phyloP scores from a whole-genome alignment of 92 coral and sea anemone species.

The Actinostola sp. region DNA sequence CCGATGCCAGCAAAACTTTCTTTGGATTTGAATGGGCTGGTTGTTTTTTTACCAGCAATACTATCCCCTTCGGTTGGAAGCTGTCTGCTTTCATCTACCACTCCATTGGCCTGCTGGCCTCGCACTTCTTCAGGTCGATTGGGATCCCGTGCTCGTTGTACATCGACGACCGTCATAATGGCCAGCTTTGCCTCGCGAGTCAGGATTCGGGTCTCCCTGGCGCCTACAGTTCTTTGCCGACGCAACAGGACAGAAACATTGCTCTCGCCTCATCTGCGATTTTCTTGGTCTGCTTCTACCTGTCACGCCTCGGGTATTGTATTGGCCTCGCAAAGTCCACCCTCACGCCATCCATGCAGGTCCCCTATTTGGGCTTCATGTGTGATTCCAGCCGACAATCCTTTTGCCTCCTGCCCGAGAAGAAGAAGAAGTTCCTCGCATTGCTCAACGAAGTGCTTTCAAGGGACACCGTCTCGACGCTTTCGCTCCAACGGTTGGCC shows the following conservation, averaged over 20 bases:
- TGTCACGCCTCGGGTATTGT: constrained; percentile 31
- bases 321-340: constrained; percentile 26
- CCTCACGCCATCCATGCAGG: constrained; percentile 8
- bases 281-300: constrained; percentile 17
- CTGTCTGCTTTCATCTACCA: constrained; percentile 48
- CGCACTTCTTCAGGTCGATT: constrained; percentile 40
- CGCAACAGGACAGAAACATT: not conserved
- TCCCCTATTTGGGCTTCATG: constrained; percentile 48
- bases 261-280: constrained; percentile 21
- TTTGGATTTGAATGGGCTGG: constrained; percentile 67
- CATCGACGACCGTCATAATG: constrained; percentile 45
- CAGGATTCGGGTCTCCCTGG: constrained; percentile 4
- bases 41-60: constrained; percentile 52
- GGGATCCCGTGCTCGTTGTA: constrained; percentile 49
- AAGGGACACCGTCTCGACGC: constrained; percentile 3
- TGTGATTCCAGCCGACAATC: constrained; percentile 23
- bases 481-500: constrained; percentile 30
- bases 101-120: constrained; percentile 46
- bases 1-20: constrained; percentile 35
- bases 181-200: constrained; percentile 28
- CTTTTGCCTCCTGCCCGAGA: constrained; percentile 30
- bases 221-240: not conserved
- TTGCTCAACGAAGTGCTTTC: constrained; percentile 23
- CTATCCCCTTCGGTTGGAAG: constrained; percentile 66
- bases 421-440: constrained; percentile 30